These are phyloP conservation scores for Cactoblastis cactorum DNA, from an alignment of 2,888 invertebrate genomes.

Conservation along the genomic window DNA sequence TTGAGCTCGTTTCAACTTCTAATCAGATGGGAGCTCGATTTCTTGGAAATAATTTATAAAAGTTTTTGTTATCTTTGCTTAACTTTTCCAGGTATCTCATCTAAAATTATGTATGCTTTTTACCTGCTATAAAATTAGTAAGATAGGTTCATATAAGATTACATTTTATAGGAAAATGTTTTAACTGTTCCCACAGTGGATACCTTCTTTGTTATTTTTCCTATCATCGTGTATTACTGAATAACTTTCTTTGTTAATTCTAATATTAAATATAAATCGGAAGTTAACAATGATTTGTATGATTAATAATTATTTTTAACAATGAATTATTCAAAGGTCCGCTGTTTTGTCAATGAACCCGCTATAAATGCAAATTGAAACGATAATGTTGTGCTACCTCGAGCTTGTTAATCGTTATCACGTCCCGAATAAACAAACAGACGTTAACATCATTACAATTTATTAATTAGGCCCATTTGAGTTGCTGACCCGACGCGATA, in stretches of 20 bases:
- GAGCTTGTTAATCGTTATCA: slow-evolving; percentile 62
- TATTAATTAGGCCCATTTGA: slow-evolving; percentile 61
- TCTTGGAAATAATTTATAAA: slow-evolving; percentile 49
- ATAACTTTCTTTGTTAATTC: no score
- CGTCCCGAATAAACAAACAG: slow-evolving; percentile 64
- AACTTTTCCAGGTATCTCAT: slow-evolving; percentile 3
- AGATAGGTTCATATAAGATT: no score
- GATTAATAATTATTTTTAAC: not conserved
- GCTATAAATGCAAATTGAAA: slow-evolving; percentile 11
- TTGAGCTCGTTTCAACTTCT: slow-evolving; percentile 32
- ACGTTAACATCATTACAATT: slow-evolving; percentile 61
- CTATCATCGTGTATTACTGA: no score
- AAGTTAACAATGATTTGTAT: not conserved
- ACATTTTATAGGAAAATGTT: no score
- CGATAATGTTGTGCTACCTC: slow-evolving; percentile 35
- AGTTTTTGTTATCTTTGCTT: slow-evolving; percentile 20
- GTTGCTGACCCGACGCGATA: slow-evolving; percentile 14
- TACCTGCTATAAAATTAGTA: not conserved
- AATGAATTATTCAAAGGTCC: not conserved
- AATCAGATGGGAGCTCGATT: slow-evolving; percentile 38
- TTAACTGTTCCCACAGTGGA: no score
- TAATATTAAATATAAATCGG: not conserved
- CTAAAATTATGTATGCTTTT: not conserved
- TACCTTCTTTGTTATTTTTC: not conserved
- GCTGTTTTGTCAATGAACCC: slow-evolving; percentile 7